Percentiles rank a stretch among this genome's conserved stretches.
phyloP scores from a whole-genome alignment of 1,140 invertebrate species.

The Penaeus chinensis region DNA sequence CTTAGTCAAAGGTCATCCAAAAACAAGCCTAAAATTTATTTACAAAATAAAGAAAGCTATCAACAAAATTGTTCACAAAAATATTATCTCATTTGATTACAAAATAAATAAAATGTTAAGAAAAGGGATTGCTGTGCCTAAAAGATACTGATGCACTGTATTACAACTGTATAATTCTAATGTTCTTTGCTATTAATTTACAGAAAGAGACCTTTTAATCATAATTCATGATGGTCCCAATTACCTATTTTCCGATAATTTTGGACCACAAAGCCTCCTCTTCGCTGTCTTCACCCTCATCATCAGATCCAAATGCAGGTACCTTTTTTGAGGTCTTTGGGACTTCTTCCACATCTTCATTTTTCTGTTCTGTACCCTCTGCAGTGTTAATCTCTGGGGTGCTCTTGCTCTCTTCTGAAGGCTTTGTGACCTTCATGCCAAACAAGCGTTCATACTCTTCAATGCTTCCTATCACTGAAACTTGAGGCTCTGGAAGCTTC shows the following conservation, averaged over 20 bases:
- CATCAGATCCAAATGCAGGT: conserved; percentile 52
- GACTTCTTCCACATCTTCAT: not conserved
- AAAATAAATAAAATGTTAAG: no score
- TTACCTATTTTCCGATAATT: conserved; percentile 54
- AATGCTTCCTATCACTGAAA: conserved; percentile 66
- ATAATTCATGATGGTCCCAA: not conserved
- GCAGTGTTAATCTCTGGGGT: not conserved
- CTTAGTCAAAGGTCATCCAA: no score
- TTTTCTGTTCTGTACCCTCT: not conserved
- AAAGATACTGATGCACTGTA: no score
- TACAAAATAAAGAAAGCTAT: no score
- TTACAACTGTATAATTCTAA: no score
- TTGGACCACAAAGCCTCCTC: conserved; percentile 64
- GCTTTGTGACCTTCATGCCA: conserved; percentile 61
- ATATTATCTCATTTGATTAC: no score
- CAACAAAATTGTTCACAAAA: no score
- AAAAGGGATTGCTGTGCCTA: no score
- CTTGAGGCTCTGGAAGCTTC: conserved; percentile 35
- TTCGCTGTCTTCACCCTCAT: conserved; percentile 63
- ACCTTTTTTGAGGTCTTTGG: not conserved
- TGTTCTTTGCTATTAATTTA: no score
- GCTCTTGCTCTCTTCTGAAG: conserved; percentile 5
- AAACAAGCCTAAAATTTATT: no score
- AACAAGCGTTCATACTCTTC: conserved; percentile 66
- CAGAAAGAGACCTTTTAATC: no score